A percentile compares a stretch with the other conserved stretches of the same genome.
Evolutionary conservation across 2,113 vertebrate genomes (phyloP).

Genomic region (Sciurus niger): DNA sequence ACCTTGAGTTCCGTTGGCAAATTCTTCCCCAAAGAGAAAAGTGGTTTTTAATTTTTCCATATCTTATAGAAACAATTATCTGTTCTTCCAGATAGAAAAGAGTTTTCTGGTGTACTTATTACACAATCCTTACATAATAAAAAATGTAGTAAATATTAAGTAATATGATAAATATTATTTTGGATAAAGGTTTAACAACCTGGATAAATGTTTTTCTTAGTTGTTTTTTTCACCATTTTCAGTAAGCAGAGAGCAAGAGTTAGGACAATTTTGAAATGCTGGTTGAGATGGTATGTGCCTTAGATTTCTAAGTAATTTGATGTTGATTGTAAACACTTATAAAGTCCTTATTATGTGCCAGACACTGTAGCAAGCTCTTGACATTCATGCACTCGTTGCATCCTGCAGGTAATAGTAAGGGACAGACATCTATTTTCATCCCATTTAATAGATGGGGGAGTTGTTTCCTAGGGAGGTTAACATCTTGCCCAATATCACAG

Average conservation of each 20-base stretch:
- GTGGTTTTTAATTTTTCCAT: neutral
- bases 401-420: neutral
- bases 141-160: neutral
- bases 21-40: neutral
- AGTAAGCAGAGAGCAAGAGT: neutral
- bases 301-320: slow-evolving; percentile 17
- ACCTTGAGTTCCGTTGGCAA: slow-evolving; percentile 18
- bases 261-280: neutral
- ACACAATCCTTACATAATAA: neutral
- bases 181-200: neutral
- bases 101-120: slow-evolving; percentile 35
- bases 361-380: neutral
- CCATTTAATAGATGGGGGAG: neutral
- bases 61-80: neutral
- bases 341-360: neutral
- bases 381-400: neutral
- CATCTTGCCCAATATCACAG: neutral
- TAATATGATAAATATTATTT: neutral
- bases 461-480: neutral
- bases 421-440: neutral
- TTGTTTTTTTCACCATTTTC: slow-evolving; percentile 9
- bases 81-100: slow-evolving; percentile 26
- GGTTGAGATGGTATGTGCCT: neutral
- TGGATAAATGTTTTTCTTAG: neutral
- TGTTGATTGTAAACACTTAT: neutral